These are phyloP conservation scores for Taphrorychus bicolor DNA, from an alignment of 2,888 invertebrate genomes.

Conservation along the genomic window DNA sequence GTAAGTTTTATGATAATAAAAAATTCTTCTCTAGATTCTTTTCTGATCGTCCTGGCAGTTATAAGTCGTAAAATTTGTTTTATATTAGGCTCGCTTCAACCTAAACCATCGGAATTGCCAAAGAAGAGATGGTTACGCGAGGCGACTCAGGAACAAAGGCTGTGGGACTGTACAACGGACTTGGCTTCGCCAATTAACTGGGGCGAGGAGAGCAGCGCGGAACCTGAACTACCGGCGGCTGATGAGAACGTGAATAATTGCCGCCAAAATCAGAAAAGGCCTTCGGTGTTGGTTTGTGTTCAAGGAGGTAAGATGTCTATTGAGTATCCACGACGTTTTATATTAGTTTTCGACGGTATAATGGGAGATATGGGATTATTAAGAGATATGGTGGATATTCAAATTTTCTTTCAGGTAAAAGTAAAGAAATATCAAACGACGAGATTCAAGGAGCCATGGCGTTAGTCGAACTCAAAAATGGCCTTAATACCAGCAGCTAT, in stretches of 20 bases:
- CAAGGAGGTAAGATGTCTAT: slow-evolving; percentile 56
- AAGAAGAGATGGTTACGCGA: slow-evolving; percentile 69
- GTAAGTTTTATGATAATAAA: too few relatives aligned
- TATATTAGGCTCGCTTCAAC: slow-evolving; percentile 40
- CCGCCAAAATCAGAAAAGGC: slow-evolving; percentile 60
- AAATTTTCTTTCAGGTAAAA: slow-evolving; percentile 43
- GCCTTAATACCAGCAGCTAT: slow-evolving; percentile 45
- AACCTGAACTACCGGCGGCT: slow-evolving; percentile 22
- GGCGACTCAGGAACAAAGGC: slow-evolving; percentile 57
- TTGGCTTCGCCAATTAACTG: slow-evolving; percentile 64
- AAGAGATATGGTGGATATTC: too few relatives aligned
- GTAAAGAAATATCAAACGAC: slow-evolving; percentile 55
- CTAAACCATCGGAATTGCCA: slow-evolving; percentile 55
- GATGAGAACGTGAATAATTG: slow-evolving; percentile 20
- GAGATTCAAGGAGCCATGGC: slow-evolving; percentile 69
- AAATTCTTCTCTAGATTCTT: too few relatives aligned
- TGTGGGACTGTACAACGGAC: slow-evolving; percentile 58
- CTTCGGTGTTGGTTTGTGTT: slow-evolving; percentile 63
- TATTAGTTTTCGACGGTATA: too few relatives aligned
- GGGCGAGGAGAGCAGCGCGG: slow-evolving; percentile 50
- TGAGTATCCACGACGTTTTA: neutral
- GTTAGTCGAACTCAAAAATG: slow-evolving; percentile 65
- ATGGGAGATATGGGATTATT: too few relatives aligned
- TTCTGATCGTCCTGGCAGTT: neutral
- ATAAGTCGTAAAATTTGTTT: neutral